Base-by-base conservation (phyloP, 2,797 vertebrate genomes). In the Petrocephalus sullivani region DNA sequence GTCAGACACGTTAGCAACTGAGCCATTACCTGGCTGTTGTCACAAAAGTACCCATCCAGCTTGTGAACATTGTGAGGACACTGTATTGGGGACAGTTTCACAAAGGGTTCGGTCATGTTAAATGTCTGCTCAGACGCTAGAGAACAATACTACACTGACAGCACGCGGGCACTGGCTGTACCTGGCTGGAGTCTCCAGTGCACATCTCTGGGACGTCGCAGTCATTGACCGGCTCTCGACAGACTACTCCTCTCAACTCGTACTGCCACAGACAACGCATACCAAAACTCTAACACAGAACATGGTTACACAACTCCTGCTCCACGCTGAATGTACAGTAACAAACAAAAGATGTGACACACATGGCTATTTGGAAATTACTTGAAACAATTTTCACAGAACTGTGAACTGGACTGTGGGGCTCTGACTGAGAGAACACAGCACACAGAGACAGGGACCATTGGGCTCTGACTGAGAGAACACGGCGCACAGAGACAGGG, bases 31-130 rank as follows among this genome's bases (percentile, higher is more conserved):
- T 98, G 98, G 64, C 97, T 97, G 0, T 95, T 95, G 23, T 98
- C 96, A 51, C 98, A 99, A 89, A 94, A 96, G 94, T 99, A 98
- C 28, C 98, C 97, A 0, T 99, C 97, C 94, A 98, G 96, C 89
- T 99, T 99, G 93, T 99, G 97, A 61, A 99, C 96, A 91, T 99
- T 99, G 88, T 97, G 94, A 88, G 97, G 97, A 91, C 98, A 99
- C 98, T 98, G 92, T n/a, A 46, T 87, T 64, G 91, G 49, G 92
- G 86, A 90, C 88, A 87, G 54, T 21, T 88, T 83, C 16, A 85
- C 49, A 87, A 14, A 81, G 7, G 37, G 9, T 4, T 84, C 21
- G 23, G 58, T 53, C 21, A 58, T 56, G 4, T 37, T 41, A 75
- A 75, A 75, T 46, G 64, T 60, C 46, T 28, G n/a, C 16, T 41